Evolutionary conservation across 2,797 vertebrate genomes (phyloP).

Genomic region (Heliangelus exortis): DNA sequence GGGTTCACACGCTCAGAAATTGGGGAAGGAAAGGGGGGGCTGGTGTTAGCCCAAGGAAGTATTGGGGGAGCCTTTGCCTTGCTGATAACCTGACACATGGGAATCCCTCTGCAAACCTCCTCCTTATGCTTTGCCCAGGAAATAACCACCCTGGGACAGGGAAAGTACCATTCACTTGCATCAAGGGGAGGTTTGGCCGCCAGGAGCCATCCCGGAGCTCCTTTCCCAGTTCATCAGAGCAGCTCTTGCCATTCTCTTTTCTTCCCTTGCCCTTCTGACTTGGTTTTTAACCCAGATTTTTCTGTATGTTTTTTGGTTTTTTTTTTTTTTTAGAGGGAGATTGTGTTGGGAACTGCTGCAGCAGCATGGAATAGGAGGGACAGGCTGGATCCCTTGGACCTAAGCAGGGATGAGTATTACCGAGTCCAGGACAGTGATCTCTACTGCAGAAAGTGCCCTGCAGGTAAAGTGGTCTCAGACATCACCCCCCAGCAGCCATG

Average conservation of each 20-base stretch:
- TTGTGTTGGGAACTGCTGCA: rapidly evolving
- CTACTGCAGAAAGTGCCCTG: not conserved
- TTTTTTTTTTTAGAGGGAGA: not conserved
- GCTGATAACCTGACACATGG: not conserved
- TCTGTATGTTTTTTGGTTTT: no score
- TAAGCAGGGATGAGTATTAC: not conserved
- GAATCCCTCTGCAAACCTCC: not conserved
- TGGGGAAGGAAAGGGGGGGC: slow-evolving; percentile 13
- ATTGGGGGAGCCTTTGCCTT: not conserved
- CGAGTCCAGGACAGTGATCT: rapidly evolving
- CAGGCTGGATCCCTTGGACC: not conserved
- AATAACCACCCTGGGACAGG: rapidly evolving
- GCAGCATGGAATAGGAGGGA: not conserved
- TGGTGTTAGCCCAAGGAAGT: not conserved
- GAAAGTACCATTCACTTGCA: not conserved
- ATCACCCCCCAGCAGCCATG: rapidly evolving
- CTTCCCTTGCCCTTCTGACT: no score
- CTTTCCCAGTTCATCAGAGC: not conserved
- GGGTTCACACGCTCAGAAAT: not conserved
- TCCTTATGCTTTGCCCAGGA: not conserved
- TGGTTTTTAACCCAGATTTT: not conserved
- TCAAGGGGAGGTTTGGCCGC: not conserved
- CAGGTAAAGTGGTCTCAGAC: not conserved
- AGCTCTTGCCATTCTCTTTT: not conserved
- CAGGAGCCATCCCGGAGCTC: not conserved